phyloP scores from a whole-genome alignment of 1,140 invertebrate genomes.

The Chrysoperla carnea region DNA sequence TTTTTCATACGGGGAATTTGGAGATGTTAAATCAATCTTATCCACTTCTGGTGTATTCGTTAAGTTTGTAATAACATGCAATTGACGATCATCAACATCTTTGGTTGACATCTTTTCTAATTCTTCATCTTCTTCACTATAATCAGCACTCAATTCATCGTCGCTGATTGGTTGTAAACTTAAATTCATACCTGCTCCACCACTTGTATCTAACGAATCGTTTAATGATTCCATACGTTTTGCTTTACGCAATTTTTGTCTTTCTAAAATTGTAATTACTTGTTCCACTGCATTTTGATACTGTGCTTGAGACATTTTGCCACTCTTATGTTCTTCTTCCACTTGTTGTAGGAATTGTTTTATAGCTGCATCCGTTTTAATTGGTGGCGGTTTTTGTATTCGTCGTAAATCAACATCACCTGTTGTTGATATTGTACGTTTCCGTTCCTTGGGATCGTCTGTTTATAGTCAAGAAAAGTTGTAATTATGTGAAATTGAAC shows the following conservation, averaged over 20 bases:
- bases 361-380: conserved; percentile 36
- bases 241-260: conserved; percentile 55
- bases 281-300: conserved; percentile 66
- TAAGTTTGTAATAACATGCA: neutral
- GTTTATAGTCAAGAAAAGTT: neutral
- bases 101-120: neutral
- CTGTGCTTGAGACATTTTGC: conserved; percentile 56
- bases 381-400: neutral
- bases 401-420: conserved; percentile 20
- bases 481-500: neutral
- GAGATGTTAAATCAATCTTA: conserved; percentile 2
- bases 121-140: conserved; percentile 8
- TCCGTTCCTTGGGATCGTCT: conserved; percentile 25
- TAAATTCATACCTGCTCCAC: conserved; percentile 4
- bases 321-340: conserved; percentile 57
- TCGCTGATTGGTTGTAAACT: conserved; percentile 22
- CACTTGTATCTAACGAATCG: conserved; percentile 1
- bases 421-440: conserved; percentile 15
- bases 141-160: conserved; percentile 21
- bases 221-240: conserved; percentile 40
- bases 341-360: conserved; percentile 69
- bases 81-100: neutral
- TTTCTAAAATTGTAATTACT: conserved; percentile 59
- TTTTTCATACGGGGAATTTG: conserved; percentile 4
- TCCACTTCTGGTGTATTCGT: conserved; percentile 1